These are phyloP conservation scores for Intellagama lesueurii DNA, from an alignment of 2,797 vertebrate species.

Conservation along the genomic window DNA sequence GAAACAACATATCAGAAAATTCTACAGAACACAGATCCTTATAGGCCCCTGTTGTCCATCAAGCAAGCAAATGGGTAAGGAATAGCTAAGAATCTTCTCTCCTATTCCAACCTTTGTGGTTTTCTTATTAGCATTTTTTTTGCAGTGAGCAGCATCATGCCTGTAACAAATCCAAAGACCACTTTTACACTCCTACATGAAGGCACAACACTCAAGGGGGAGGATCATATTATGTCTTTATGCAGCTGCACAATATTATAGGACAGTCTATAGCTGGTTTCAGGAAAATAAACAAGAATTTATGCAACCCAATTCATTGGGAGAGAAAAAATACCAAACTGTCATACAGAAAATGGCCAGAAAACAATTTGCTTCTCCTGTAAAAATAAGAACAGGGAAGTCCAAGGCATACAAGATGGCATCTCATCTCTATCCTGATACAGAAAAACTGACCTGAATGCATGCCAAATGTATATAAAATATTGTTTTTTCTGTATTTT, in stretches of 20 bases:
- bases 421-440: neutral
- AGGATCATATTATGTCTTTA: neutral
- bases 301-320: neutral
- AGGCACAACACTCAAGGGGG: neutral
- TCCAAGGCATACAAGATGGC: neutral
- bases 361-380: neutral
- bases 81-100: neutral
- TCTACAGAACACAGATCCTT: neutral
- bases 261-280: neutral
- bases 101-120: neutral
- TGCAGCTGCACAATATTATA: neutral
- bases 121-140: neutral
- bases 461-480: neutral
- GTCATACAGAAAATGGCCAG: neutral
- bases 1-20: conserved; percentile 44
- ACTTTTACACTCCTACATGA: neutral
- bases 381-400: neutral
- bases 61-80: conserved; percentile 8
- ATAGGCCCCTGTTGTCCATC: neutral
- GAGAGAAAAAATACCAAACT: neutral
- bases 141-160: neutral
- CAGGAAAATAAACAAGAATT: neutral
- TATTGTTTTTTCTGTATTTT: too few species aligned
- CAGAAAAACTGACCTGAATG: neutral
- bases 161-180: neutral